Evolutionary conservation across 1,140 invertebrate species (phyloP).

Genomic region (Pogonomyrmex californicus): DNA sequence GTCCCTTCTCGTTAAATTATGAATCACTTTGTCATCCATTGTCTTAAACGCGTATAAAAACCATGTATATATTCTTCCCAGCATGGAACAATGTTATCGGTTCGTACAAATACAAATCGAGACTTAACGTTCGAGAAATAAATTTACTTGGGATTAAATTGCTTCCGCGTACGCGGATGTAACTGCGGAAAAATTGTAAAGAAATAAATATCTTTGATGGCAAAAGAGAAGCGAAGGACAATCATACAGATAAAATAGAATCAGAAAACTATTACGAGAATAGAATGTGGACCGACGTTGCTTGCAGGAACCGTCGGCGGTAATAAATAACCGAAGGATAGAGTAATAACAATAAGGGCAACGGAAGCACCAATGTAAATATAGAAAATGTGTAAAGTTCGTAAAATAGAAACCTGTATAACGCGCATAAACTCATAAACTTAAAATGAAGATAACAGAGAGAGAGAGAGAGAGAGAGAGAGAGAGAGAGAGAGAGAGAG

Average conservation of each 20-base stretch:
- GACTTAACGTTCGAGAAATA: background rate
- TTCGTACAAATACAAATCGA: background rate
- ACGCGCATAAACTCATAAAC: background rate
- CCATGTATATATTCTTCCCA: background rate
- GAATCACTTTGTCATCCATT: background rate
- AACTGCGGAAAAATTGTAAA: background rate
- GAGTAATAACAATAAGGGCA: constrained; percentile 3
- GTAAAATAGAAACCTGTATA: background rate
- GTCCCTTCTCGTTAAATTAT: background rate
- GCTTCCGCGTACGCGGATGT: background rate
- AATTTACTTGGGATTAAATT: constrained; percentile 3
- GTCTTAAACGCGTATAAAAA: background rate
- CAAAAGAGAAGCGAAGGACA: background rate
- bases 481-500: background rate
- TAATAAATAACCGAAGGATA: constrained; percentile 9
- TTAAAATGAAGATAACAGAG: background rate
- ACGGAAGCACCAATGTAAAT: background rate
- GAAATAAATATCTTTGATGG: background rate
- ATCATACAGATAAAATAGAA: background rate
- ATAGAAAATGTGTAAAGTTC: background rate
- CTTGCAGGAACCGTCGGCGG: no score
- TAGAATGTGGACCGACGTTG: background rate
- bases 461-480: background rate
- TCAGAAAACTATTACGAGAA: background rate
- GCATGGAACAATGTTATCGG: background rate